Conservation (phyloP, 2,888 invertebrate species). For the Drosophila prolongata region DNA sequence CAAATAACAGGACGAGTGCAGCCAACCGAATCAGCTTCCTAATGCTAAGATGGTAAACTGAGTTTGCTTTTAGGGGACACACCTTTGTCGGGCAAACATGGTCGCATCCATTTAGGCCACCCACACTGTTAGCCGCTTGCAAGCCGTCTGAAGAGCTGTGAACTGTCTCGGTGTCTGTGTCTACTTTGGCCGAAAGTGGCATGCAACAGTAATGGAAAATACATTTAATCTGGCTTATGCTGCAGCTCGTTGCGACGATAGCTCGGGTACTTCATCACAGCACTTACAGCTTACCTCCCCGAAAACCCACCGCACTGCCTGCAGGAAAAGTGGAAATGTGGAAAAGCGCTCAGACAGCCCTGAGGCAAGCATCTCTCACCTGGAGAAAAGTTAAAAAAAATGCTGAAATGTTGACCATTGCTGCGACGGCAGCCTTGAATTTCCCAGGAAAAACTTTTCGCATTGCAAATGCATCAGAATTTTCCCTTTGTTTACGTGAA, state of each 20-base stretch:
- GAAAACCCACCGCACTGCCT: not conserved
- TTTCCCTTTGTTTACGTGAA: constrained; percentile 29
- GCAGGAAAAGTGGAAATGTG: constrained; percentile 6
- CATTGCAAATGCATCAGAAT: constrained; percentile 40
- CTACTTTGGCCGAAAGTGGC: constrained; percentile 37
- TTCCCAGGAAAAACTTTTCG: constrained; percentile 27
- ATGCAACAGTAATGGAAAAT: constrained; percentile 48
- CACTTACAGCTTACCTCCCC: constrained; percentile 3
- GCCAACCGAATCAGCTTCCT: not conserved
- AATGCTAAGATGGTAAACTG: constrained; percentile 12
- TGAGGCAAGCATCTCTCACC: constrained; percentile 14
- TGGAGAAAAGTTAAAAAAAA: constrained; percentile 1
- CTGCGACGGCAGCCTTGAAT: constrained; percentile 35
- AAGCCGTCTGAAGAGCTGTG: constrained; percentile 12
- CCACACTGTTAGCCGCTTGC: constrained; percentile 9
- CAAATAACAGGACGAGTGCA: constrained; percentile 1
- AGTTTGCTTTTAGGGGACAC: constrained; percentile 16
- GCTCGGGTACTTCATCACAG: constrained; percentile 34
- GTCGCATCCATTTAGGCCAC: constrained; percentile 12
- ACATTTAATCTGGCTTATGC: constrained; percentile 45
- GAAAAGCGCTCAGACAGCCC: constrained; percentile 9
- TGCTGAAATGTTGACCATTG: constrained; percentile 30
- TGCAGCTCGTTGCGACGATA: constrained; percentile 23
- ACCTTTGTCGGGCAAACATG: constrained; percentile 10
- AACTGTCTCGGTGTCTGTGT: constrained; percentile 27